phyloP scores from a whole-genome alignment of 2,888 invertebrate genomes.

The Synergus umbraculus region DNA sequence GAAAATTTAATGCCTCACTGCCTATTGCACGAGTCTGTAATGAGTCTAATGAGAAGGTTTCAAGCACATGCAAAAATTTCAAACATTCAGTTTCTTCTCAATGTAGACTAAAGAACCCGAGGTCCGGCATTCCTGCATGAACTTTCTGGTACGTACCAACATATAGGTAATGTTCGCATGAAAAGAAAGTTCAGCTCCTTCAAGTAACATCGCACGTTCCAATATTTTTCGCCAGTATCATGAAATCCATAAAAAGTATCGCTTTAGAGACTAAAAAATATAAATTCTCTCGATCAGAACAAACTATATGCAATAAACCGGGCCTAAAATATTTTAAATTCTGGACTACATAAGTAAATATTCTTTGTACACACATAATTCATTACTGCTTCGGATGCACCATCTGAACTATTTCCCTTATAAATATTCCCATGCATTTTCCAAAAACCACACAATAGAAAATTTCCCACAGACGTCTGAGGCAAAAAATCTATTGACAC shows the following conservation, averaged over 20 bases:
- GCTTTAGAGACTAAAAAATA: background rate
- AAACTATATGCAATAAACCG: no score
- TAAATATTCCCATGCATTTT: background rate
- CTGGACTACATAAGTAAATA: no score
- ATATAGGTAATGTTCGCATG: constrained; percentile 24
- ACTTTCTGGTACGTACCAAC: constrained; percentile 24
- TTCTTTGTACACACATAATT: no score
- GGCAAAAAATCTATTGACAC: constrained; percentile 28
- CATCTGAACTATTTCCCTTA: no score
- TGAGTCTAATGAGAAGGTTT: constrained; percentile 24
- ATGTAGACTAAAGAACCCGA: constrained; percentile 12
- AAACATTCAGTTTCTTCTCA: constrained; percentile 8
- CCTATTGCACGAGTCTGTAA: background rate
- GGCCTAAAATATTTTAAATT: no score
- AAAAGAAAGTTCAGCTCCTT: constrained; percentile 32
- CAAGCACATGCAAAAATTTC: constrained; percentile 36
- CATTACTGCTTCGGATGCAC: no score
- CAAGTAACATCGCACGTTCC: background rate
- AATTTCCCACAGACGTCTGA: constrained; percentile 16
- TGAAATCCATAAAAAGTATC: background rate
- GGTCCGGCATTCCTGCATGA: constrained; percentile 32
- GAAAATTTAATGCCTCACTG: constrained; percentile 8
- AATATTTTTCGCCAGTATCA: background rate
- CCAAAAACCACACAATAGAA: background rate
- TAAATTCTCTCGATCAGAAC: no score